Percentiles rank a stretch among this genome's conserved stretches.
Evolutionary conservation across 2,113 vertebrate genomes (phyloP).

Genomic region (Bubo bubo): DNA sequence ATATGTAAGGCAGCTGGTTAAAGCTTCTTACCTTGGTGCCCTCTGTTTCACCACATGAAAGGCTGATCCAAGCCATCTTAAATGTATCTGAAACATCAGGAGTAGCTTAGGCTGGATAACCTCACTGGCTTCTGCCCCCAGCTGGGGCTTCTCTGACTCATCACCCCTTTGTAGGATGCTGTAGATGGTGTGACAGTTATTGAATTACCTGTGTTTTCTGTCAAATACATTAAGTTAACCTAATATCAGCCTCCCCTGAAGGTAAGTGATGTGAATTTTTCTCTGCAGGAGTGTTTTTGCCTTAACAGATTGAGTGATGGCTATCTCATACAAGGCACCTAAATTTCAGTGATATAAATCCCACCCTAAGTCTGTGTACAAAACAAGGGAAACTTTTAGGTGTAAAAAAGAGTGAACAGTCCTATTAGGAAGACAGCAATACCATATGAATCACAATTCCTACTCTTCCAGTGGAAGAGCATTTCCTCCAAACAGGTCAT

Average conservation of each 20-base stretch:
- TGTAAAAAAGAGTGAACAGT: not conserved
- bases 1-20: not conserved
- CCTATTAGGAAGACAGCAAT: not conserved
- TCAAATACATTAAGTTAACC: not conserved
- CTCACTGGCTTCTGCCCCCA: not conserved
- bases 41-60: not conserved
- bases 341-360: not conserved
- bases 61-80: not conserved
- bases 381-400: not conserved
- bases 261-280: not conserved
- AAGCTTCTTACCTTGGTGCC: not conserved
- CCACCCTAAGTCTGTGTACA: not conserved
- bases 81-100: not conserved
- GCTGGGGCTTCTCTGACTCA: not conserved
- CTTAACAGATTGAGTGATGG: not conserved
- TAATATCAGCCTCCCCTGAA: not conserved
- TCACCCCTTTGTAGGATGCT: not conserved
- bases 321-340: not conserved
- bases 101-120: not conserved
- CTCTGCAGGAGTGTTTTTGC: not conserved
- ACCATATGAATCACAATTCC: not conserved
- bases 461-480: not conserved
- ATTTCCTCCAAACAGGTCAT: not conserved
- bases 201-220: not conserved
- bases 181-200: not conserved